Percentiles rank a stretch among this genome's conserved stretches.
phyloP scores from a whole-genome alignment of 2,113 vertebrate species.

The Scalopus aquaticus region DNA sequence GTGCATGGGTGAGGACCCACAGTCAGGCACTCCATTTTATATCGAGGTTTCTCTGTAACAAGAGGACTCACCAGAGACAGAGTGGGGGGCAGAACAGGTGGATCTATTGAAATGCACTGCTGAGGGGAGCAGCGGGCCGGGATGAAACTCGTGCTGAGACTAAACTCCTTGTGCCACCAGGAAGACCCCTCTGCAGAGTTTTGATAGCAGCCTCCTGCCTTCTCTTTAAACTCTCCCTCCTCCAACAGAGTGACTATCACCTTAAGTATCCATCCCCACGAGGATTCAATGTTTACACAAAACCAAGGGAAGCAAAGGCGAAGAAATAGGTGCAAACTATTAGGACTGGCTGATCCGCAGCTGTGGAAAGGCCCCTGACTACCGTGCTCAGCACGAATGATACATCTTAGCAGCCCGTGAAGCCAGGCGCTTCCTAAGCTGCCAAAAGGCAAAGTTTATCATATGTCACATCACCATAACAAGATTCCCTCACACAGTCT shows the following conservation, averaged over 20 bases:
- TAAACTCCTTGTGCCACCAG: no score
- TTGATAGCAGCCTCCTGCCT: background rate
- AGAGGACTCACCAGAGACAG: no score
- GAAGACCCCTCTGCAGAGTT: background rate
- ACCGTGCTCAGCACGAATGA: background rate
- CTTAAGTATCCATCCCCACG: background rate
- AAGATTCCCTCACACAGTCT: background rate
- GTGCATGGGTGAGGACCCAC: no score
- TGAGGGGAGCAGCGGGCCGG: no score
- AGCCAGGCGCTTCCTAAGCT: background rate
- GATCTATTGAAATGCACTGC: no score
- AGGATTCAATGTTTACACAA: constrained; percentile 26
- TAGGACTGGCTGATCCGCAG: background rate
- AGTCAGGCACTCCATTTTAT: no score
- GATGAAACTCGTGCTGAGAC: no score
- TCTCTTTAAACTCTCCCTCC: background rate
- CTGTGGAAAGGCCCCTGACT: constrained; percentile 40
- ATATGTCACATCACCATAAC: background rate
- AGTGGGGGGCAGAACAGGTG: no score
- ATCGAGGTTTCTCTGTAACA: no score
- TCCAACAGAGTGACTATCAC: background rate
- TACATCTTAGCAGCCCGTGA: constrained; percentile 38
- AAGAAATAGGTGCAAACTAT: background rate
- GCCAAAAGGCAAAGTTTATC: background rate
- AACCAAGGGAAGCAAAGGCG: background rate